These are phyloP conservation scores for Eudasyphora cyanicolor DNA, from an alignment of 2,888 invertebrate genomes.

Conservation along the genomic window DNA sequence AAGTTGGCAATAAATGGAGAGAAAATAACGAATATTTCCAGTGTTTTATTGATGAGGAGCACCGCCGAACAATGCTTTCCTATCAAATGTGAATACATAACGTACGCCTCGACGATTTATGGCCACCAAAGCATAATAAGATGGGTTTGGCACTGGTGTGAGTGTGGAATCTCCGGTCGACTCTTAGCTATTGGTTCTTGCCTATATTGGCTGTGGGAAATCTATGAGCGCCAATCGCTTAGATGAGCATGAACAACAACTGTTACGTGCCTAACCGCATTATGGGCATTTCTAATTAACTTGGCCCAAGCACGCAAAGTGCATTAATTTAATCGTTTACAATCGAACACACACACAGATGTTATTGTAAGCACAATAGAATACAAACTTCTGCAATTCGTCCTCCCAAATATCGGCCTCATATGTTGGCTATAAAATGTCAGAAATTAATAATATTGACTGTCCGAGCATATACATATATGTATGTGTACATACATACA, in stretches of 20 bases:
- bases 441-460: constrained; percentile 50
- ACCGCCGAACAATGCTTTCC: constrained; percentile 42
- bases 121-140: constrained; percentile 47
- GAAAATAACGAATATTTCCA: constrained; percentile 9
- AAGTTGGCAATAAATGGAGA: neutral
- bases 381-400: constrained; percentile 13
- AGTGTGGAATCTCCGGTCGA: neutral
- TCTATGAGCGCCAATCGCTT: constrained; percentile 31
- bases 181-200: neutral
- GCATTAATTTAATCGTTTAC: constrained; percentile 64
- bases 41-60: constrained; percentile 45
- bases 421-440: constrained; percentile 55
- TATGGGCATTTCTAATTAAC: constrained; percentile 67
- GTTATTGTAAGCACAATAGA: constrained; percentile 35
- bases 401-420: constrained; percentile 30
- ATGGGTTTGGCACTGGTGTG: constrained; percentile 43
- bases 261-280: constrained; percentile 60
- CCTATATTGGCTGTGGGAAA: neutral
- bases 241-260: constrained; percentile 48
- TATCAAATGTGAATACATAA: neutral
- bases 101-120: constrained; percentile 52
- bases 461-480: neutral
- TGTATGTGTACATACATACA: neutral
- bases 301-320: constrained; percentile 63
- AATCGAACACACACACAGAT: constrained; percentile 27